Percentiles rank a stretch among this genome's conserved stretches.
Evolutionary conservation across 2,888 invertebrate genomes (phyloP).

Genomic region (Campopleginae sp.): DNA sequence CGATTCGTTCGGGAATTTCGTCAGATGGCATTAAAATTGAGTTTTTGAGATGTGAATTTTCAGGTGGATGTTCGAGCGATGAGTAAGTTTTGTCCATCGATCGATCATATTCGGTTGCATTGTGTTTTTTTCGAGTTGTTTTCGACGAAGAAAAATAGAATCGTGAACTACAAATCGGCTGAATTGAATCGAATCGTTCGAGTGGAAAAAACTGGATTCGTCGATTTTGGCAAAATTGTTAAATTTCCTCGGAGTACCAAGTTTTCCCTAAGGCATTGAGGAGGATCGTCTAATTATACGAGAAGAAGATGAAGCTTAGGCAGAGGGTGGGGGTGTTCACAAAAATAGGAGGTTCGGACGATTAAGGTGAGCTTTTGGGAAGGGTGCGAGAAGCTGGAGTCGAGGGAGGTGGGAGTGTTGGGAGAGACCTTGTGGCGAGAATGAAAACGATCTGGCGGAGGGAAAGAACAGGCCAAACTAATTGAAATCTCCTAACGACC

Average conservation of each 20-base stretch:
- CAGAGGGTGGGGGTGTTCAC: conserved; percentile 5
- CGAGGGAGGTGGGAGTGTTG: neutral
- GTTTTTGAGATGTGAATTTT: neutral
- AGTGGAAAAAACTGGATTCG: neutral
- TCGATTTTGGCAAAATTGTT: neutral
- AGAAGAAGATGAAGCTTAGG: conserved; percentile 55
- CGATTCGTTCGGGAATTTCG: neutral
- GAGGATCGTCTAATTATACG: conserved; percentile 83
- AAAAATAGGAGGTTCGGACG: conserved; percentile 79
- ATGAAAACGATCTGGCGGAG: conserved; percentile 58
- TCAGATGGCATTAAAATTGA: conserved; percentile 23
- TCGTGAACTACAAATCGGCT: neutral
- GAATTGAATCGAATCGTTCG: neutral
- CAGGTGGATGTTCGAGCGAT: neutral
- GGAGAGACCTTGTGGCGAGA: conserved; percentile 29
- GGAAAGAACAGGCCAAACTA: conserved; percentile 82
- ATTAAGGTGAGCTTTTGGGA: conserved; percentile 75
- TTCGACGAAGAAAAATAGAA: neutral
- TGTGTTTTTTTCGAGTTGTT: neutral
- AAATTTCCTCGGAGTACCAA: conserved; percentile 26
- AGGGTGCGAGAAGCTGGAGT: conserved; percentile 12
- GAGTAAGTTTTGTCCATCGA: neutral
- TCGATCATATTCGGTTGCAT: neutral
- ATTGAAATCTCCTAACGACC: conserved; percentile 84
- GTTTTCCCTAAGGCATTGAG: conserved; percentile 80